Evolutionary conservation across 2,113 vertebrate species (phyloP).

Genomic region (Australoheros scitulus): DNA sequence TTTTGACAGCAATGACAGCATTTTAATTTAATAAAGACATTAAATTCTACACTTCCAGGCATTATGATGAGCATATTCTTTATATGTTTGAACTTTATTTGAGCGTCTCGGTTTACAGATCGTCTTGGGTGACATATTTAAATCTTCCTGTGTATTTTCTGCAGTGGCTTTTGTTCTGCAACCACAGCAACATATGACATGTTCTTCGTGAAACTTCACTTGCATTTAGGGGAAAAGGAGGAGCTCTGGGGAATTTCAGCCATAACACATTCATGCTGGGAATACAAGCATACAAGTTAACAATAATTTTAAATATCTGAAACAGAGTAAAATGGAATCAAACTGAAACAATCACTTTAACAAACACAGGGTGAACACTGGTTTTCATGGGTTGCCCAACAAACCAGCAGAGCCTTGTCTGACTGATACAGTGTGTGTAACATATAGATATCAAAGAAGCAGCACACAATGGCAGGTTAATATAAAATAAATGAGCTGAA

Average conservation of each 20-base stretch:
- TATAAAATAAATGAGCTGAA: not conserved
- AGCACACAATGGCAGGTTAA: no score
- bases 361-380: not conserved
- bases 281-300: not conserved
- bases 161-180: not conserved
- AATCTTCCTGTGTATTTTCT: not conserved
- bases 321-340: not conserved
- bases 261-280: not conserved
- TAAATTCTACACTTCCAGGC: fast-evolving
- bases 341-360: not conserved
- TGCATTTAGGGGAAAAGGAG: not conserved
- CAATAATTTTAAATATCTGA: not conserved
- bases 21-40: not conserved
- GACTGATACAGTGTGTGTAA: no score
- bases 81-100: not conserved
- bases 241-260: not conserved
- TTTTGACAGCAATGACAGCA: no score
- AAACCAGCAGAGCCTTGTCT: no score
- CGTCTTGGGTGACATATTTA: not conserved
- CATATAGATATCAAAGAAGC: no score
- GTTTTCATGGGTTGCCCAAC: not conserved
- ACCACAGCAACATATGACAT: not conserved
- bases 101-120: not conserved
- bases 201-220: no score
- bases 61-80: not conserved